Evolutionary conservation across 2,888 invertebrate species (phyloP).

Genomic region (Epistrophella euchroma): DNA sequence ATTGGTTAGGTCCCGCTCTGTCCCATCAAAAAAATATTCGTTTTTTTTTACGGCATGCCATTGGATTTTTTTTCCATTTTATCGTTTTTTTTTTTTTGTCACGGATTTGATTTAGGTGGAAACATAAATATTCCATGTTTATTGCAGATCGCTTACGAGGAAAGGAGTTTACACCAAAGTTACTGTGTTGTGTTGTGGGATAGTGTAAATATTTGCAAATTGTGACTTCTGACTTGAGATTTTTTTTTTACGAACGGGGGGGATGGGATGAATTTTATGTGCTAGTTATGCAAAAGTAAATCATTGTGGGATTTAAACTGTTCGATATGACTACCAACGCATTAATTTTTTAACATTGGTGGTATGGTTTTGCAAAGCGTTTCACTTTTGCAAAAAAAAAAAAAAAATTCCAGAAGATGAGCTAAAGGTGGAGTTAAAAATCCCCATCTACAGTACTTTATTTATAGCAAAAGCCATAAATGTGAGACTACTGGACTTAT

Average conservation of each 20-base stretch:
- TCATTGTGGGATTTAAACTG: slow-evolving; percentile 4
- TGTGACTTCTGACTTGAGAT: slow-evolving; percentile 38
- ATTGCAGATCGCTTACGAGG: slow-evolving; percentile 50
- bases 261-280: background rate
- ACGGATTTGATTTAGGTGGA: slow-evolving; percentile 35
- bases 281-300: slow-evolving; percentile 17
- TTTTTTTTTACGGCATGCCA: slow-evolving; percentile 34
- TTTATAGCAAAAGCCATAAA: too few relatives aligned
- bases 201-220: slow-evolving; percentile 64
- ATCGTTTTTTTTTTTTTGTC: background rate
- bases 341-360: background rate
- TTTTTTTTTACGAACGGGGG: background rate
- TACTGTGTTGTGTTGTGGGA: background rate
- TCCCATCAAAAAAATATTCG: background rate
- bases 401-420: too few relatives aligned
- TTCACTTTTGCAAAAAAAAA: too few relatives aligned
- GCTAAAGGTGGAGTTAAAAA: too few relatives aligned
- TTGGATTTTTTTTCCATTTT: slow-evolving; percentile 20
- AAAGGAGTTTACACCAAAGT: slow-evolving; percentile 18
- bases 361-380: background rate
- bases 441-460: too few relatives aligned
- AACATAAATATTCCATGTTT: slow-evolving; percentile 69
- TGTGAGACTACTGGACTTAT: too few relatives aligned
- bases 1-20: slow-evolving; percentile 15
- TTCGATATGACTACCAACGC: background rate